Base-by-base conservation (phyloP, 1,140 invertebrate species). In the Ruditapes philippinarum region DNA sequence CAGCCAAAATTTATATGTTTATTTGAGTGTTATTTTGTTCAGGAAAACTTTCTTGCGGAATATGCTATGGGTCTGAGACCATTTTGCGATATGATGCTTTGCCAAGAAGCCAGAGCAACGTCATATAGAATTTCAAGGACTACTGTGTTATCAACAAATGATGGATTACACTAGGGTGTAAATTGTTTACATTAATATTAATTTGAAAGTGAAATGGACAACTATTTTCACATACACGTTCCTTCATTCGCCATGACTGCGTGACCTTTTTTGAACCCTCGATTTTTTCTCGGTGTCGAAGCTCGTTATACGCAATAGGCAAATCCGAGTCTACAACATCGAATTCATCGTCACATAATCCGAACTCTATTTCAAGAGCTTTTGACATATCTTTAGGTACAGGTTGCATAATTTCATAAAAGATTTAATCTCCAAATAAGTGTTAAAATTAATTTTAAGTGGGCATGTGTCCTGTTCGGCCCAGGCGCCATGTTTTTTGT, bases 181-280 rank as follows among this genome's bases (percentile, higher is more conserved):
- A n/a, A n/a, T n/a, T n/a, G n/a, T n/a, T n/a, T n/a, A n/a, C n/a
- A n/a, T n/a, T n/a, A n/a, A n/a, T n/a, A n/a, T n/a, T n/a, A n/a
- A n/a, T n/a, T n/a, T n/a, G n/a, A n/a, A n/a, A n/a, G n/a, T n/a
- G n/a, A n/a, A n/a, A 12, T 3, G n/a, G n/a, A n/a, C n/a, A n/a
- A n/a, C n/a, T n/a, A n/a, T n/a, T n/a, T n/a, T n/a, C n/a, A 87
- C 96, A 94, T 96, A 98, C 98, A 96, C 98, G 97, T 96, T 99
- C 98, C 96, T 98, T 98, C 97, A 98, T 98, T 93, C 98, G 96
- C 98, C 98, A 99, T 93, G 97, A 97, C 91, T 98, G 98, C 25
- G 97, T 97, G 78, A 97, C 96, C 79, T 97, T 97, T 93, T 97
- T 97, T 33, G 97, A 96, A 28, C 97, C 97, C 94, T 98, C 97